Evolutionary conservation across 2,888 invertebrate species (phyloP).

Genomic region (Platycnemis pennipes): DNA sequence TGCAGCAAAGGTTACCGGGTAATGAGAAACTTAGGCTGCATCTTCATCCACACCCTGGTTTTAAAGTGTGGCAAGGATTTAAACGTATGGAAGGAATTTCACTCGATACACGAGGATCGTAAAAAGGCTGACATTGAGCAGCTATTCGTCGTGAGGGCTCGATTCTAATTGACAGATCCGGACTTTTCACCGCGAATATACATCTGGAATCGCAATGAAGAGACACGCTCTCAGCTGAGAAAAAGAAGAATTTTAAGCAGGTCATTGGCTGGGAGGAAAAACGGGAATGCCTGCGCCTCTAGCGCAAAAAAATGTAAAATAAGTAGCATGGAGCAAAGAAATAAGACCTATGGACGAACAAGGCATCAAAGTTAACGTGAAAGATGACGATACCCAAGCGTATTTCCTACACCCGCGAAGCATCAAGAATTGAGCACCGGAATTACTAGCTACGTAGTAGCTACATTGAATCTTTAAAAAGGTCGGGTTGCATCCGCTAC

Average conservation of each 20-base stretch:
- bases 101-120: neutral
- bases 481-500: too few species aligned
- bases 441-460: too few species aligned
- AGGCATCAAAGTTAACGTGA: neutral
- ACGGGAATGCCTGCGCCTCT: neutral
- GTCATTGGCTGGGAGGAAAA: constrained; percentile 28
- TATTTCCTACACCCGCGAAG: neutral
- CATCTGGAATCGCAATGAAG: constrained; percentile 10
- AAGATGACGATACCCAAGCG: neutral
- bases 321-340: constrained; percentile 13
- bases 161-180: constrained; percentile 39
- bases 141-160: constrained; percentile 37
- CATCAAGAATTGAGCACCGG: neutral
- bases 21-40: constrained; percentile 1
- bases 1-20: neutral
- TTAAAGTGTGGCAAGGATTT: neutral
- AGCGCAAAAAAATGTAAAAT: neutral
- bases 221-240: neutral
- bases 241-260: constrained; percentile 31
- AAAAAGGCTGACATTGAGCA: neutral
- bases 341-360: neutral
- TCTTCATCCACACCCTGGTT: neutral
- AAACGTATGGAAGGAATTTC: neutral
- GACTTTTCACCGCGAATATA: constrained; percentile 30
- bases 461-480: too few species aligned